phyloP scores from a whole-genome alignment of 2,113 vertebrate species.

The Phaethon lepturus region DNA sequence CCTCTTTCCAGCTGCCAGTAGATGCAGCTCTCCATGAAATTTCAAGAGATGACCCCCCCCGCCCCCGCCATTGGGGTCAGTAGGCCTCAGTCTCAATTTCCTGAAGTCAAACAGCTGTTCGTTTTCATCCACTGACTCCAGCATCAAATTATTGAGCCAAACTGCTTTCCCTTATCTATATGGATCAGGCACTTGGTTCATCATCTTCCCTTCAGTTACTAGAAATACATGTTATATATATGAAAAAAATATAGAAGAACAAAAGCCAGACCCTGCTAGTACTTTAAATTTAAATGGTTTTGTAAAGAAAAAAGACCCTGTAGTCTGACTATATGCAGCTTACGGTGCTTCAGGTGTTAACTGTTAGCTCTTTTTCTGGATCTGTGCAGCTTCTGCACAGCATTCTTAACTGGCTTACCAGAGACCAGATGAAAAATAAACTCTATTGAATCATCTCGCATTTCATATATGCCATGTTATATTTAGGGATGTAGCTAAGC shows the following conservation, averaged over 20 bases:
- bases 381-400: neutral
- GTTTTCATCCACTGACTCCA: neutral
- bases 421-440: neutral
- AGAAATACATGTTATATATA: neutral
- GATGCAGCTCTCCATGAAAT: neutral
- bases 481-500: conserved; percentile 5
- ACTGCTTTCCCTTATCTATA: neutral
- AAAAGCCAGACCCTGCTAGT: neutral
- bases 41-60: neutral
- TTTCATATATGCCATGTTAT: neutral
- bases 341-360: neutral
- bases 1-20: neutral
- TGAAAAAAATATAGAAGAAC: neutral
- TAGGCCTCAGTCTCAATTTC: neutral
- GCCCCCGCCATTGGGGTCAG: neutral
- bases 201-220: neutral
- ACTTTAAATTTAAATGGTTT: neutral
- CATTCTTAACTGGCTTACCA: neutral
- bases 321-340: neutral
- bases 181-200: neutral
- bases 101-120: neutral
- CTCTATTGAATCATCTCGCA: neutral
- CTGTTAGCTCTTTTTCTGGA: neutral
- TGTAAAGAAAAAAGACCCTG: neutral
- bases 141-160: neutral